phyloP scores from a whole-genome alignment of 2,888 invertebrate species.

The Hydropsyche betteni region DNA sequence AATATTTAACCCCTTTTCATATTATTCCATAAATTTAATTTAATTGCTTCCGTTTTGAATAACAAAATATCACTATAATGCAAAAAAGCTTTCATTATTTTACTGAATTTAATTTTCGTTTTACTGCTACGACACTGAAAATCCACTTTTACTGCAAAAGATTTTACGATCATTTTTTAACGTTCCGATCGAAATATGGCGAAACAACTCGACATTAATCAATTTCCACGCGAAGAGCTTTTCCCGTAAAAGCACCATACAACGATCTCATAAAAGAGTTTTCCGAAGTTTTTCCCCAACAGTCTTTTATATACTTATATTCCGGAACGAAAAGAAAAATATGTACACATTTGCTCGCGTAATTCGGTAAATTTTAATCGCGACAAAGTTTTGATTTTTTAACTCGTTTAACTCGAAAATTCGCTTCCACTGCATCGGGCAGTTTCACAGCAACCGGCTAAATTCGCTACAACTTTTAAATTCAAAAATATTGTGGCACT shows the following conservation, averaged over 20 bases:
- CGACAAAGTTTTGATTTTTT: conserved; percentile 20
- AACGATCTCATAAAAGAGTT: too few species aligned
- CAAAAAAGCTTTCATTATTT: too few species aligned
- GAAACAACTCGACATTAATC: conserved; percentile 2
- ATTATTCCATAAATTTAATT: too few species aligned
- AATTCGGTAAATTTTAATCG: conserved; percentile 20
- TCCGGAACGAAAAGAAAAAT: too few species aligned
- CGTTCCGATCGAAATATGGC: conserved; percentile 4
- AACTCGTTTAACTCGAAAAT: conserved; percentile 24
- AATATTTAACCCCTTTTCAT: too few species aligned
- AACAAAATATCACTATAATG: too few species aligned
- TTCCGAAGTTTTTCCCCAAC: too few species aligned
- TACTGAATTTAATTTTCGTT: background rate
- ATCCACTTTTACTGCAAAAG: background rate
- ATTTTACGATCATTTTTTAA: conserved; percentile 19
- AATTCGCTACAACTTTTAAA: conserved; percentile 34
- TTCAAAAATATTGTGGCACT: conserved; percentile 35
- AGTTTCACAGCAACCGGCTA: background rate
- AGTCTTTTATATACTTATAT: too few species aligned
- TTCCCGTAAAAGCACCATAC: conserved; percentile 3
- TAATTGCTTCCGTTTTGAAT: too few species aligned
- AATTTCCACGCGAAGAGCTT: conserved; percentile 5
- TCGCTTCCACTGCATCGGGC: background rate
- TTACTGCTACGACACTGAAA: conserved; percentile 7
- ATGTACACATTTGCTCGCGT: too few species aligned